Evolutionary conservation across 2,888 invertebrate species (phyloP).

Genomic region (Dynastes grantii): DNA sequence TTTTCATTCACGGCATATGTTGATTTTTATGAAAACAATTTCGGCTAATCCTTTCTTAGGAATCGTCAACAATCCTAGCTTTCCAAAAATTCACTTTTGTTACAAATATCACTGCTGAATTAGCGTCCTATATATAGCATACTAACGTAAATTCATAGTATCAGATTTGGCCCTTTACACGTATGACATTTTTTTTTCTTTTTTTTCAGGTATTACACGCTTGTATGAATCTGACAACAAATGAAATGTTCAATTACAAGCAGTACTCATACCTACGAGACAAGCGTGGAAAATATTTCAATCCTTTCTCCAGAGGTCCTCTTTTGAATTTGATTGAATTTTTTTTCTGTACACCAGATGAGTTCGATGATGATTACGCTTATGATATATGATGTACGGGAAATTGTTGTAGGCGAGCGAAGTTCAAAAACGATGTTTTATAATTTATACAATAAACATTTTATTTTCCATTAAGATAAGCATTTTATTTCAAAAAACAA

Average conservation of each 20-base stretch:
- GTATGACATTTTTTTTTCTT: neutral
- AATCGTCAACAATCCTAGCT: too few relatives aligned
- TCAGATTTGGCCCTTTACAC: too few relatives aligned
- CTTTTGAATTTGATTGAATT: constrained; percentile 91
- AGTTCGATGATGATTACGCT: constrained; percentile 79
- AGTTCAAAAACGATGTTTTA: constrained; percentile 36
- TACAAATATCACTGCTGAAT: too few relatives aligned
- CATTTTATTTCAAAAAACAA: constrained; percentile 13
- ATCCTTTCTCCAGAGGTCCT: constrained; percentile 93
- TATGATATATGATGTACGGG: constrained; percentile 66
- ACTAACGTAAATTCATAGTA: too few relatives aligned
- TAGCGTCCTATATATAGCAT: too few relatives aligned
- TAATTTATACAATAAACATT: constrained; percentile 38
- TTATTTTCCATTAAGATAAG: constrained; percentile 34
- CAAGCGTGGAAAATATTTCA: constrained; percentile 89
- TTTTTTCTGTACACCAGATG: constrained; percentile 88
- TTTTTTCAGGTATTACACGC: constrained; percentile 86
- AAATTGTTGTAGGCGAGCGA: constrained; percentile 16
- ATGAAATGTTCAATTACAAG: constrained; percentile 96
- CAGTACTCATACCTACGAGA: constrained; percentile 92
- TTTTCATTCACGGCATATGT: too few relatives aligned
- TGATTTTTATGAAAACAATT: too few relatives aligned
- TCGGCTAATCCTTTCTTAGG: too few relatives aligned
- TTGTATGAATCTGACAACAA: constrained; percentile 94
- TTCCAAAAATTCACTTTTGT: too few relatives aligned